Conservation (phyloP, 2,888 invertebrate species). For the Drosophila glabriapex region DNA sequence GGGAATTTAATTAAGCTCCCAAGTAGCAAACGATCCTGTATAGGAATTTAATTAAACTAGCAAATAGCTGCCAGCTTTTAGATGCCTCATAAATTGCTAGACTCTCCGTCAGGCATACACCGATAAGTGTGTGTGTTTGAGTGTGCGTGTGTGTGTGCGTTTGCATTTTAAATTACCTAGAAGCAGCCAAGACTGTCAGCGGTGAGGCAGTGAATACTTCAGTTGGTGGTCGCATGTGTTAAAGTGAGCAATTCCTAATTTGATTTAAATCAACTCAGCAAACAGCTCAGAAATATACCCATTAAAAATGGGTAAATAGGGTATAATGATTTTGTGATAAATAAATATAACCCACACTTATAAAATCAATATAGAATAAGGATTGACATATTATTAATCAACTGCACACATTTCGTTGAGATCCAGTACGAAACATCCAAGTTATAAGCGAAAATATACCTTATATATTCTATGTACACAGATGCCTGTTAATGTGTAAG, state of each 20-base stretch:
- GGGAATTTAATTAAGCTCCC: constrained; percentile 46
- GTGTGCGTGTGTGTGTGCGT: not conserved
- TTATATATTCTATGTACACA: too few species aligned
- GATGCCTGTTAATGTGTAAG: too few species aligned
- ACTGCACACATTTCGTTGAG: too few species aligned
- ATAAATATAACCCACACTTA: too few species aligned
- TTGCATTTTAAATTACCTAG: not conserved
- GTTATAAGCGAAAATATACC: too few species aligned
- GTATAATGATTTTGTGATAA: not conserved
- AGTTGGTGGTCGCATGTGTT: not conserved
- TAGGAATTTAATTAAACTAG: constrained; percentile 50
- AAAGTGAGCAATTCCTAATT: not conserved
- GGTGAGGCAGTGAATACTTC: not conserved
- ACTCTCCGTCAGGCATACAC: not conserved
- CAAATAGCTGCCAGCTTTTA: constrained; percentile 29
- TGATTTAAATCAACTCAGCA: constrained; percentile 1
- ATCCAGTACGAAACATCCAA: too few species aligned
- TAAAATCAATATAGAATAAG: too few species aligned
- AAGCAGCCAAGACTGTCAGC: not conserved
- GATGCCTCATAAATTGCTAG: constrained; percentile 8
- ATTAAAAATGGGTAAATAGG: not conserved
- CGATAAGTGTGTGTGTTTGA: not conserved
- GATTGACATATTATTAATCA: too few species aligned
- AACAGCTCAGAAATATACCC: not conserved
- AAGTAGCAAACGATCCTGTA: not conserved